These are phyloP conservation scores for Apodemia duryi DNA, from an alignment of 2,888 invertebrate genomes.

Conservation along the genomic window DNA sequence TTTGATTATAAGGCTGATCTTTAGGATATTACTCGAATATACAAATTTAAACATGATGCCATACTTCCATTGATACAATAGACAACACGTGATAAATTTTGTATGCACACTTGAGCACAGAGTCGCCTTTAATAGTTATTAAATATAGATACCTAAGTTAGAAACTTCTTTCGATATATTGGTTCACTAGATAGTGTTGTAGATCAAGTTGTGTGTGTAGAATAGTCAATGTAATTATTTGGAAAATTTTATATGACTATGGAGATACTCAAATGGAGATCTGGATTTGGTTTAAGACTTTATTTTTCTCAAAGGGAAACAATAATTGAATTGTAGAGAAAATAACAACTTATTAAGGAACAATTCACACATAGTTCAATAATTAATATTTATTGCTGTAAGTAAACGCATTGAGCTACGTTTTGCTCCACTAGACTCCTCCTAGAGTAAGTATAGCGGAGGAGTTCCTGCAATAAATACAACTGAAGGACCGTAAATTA, in stretches of 20 bases:
- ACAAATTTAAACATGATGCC: conserved; percentile 15
- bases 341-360: too few species aligned
- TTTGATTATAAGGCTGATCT: conserved; percentile 19
- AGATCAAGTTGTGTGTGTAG: background rate
- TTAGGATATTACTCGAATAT: conserved; percentile 13
- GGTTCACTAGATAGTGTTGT: background rate
- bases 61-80: conserved; percentile 15
- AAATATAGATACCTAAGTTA: background rate
- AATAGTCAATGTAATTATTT: background rate
- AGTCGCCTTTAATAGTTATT: conserved; percentile 6
- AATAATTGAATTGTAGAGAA: too few species aligned
- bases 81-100: conserved; percentile 3
- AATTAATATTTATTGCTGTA: too few species aligned
- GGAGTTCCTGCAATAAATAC: too few species aligned
- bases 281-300: too few species aligned
- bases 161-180: background rate
- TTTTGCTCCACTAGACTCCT: too few species aligned
- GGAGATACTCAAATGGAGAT: too few species aligned
- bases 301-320: too few species aligned
- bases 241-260: background rate
- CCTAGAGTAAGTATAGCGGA: too few species aligned
- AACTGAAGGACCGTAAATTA: too few species aligned
- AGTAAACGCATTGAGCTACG: too few species aligned
- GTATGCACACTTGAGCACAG: conserved; percentile 5
- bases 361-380: too few species aligned